Percentiles rank a stretch among this genome's conserved stretches.
Evolutionary conservation across 2,113 vertebrate genomes (phyloP).

Genomic region (Acrocephalus kingi): DNA sequence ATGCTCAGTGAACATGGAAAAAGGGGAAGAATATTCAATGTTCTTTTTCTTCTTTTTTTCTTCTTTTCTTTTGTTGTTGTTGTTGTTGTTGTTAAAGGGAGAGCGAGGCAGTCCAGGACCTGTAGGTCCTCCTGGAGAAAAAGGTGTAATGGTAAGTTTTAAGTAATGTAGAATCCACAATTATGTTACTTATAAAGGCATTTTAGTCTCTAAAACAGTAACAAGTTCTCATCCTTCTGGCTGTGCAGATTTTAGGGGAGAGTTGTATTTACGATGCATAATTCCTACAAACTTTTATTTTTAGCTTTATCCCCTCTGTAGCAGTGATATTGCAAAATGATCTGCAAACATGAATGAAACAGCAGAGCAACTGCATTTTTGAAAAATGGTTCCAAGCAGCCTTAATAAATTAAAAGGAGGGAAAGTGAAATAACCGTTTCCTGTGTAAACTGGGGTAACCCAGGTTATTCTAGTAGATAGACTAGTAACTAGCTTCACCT

Average conservation of each 20-base stretch:
- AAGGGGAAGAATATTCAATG: not conserved
- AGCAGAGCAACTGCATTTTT: not conserved
- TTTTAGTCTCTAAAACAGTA: not conserved
- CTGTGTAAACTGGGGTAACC: not conserved
- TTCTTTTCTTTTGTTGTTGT: not conserved
- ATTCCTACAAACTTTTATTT: not conserved
- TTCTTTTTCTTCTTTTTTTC: not conserved
- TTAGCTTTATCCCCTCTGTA: not conserved
- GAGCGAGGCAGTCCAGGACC: slow-evolving; percentile 90
- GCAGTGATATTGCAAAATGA: not conserved
- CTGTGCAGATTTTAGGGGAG: not conserved
- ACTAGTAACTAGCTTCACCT: not conserved
- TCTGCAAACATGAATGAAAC: not conserved
- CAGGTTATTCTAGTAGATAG: not conserved
- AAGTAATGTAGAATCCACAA: not conserved
- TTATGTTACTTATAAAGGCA: too few relatives aligned
- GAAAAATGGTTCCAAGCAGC: not conserved
- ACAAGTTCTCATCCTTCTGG: not conserved
- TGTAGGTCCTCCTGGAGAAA: slow-evolving; percentile 88
- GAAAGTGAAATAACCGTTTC: not conserved
- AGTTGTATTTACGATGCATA: not conserved
- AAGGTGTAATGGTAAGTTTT: slow-evolving; percentile 86
- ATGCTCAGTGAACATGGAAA: not conserved
- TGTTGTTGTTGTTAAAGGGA: slow-evolving; percentile 77
- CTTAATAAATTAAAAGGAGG: not conserved